Evolutionary conservation across 2,888 invertebrate species (phyloP).

Genomic region (Pachymerium ferrugineum): DNA sequence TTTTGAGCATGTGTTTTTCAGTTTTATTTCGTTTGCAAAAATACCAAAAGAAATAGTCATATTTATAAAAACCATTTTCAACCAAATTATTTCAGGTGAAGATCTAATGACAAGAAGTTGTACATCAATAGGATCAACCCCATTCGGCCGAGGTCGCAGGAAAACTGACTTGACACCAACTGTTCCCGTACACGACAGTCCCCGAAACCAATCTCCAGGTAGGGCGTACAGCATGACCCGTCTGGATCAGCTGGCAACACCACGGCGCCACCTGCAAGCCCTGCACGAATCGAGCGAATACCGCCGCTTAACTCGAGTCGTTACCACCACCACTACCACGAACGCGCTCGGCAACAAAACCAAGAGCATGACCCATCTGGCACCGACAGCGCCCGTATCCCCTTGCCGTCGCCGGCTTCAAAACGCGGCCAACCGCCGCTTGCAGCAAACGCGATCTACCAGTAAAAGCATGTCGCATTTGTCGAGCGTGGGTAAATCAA

Average conservation of each 20-base stretch:
- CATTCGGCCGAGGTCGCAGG: conserved; percentile 41
- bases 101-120: conserved; percentile 42
- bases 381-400: conserved; percentile 35
- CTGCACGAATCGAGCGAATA: conserved; percentile 31
- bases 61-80: too few relatives aligned
- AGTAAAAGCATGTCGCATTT: conserved; percentile 35
- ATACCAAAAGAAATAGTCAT: too few relatives aligned
- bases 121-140: conserved; percentile 41
- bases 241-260: conserved; percentile 75
- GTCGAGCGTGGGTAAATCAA: neutral
- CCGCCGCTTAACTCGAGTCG: neutral
- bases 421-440: neutral
- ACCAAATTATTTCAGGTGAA: conserved; percentile 36
- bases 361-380: conserved; percentile 41
- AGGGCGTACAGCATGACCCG: conserved; percentile 92
- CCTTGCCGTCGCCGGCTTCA: conserved; percentile 34
- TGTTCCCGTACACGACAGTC: conserved; percentile 63
- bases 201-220: conserved; percentile 56
- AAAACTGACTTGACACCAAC: conserved; percentile 82
- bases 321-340: conserved; percentile 35
- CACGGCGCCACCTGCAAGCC: conserved; percentile 53
- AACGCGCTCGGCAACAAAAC: conserved; percentile 38
- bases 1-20: neutral
- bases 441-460: conserved; percentile 30
- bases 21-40: neutral